A percentile compares a stretch with the other conserved stretches of the same genome.
Conservation (phyloP, 1,140 invertebrate genomes). For the Asobara japonica region DNA sequence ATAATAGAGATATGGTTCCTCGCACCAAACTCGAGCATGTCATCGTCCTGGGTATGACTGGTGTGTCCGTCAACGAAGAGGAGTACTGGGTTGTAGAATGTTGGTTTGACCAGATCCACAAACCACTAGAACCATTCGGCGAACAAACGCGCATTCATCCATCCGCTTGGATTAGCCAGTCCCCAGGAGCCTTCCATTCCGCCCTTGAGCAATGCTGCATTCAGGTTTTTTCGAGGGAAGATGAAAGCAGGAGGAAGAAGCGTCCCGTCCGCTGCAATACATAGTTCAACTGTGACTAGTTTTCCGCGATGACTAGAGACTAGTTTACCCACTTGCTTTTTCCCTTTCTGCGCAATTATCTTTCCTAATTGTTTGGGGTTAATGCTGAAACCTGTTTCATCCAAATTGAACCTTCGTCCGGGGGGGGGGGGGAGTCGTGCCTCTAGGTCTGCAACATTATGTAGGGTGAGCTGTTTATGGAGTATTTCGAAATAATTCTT, state of each 20-base stretch:
- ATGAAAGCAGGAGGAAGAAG: conserved; percentile 47
- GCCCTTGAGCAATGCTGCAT: conserved; percentile 38
- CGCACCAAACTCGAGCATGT: conserved; percentile 25
- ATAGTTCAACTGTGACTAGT: conserved; percentile 40
- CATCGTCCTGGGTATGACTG: conserved; percentile 44
- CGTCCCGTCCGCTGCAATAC: conserved; percentile 41
- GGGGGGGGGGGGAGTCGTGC: no score
- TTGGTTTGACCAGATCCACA: conserved; percentile 31
- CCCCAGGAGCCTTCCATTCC: conserved; percentile 31
- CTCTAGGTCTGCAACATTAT: not conserved
- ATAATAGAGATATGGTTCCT: conserved; percentile 44
- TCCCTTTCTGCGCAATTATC: conserved; percentile 50
- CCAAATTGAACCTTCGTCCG: conserved; percentile 7
- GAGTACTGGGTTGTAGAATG: conserved; percentile 38
- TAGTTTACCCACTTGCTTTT: conserved; percentile 46
- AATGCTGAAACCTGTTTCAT: not conserved
- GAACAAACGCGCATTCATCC: conserved; percentile 41
- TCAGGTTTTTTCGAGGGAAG: conserved; percentile 41
- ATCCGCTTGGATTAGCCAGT: conserved; percentile 35
- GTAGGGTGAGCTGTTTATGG: not conserved
- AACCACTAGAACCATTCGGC: conserved; percentile 41
- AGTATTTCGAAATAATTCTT: conserved; percentile 25
- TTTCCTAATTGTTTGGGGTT: conserved; percentile 21
- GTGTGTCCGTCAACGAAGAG: conserved; percentile 46
- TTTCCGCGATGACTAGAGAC: conserved; percentile 46